Conservation (phyloP, 1,140 invertebrate genomes). For the Ceratina calcarata region DNA sequence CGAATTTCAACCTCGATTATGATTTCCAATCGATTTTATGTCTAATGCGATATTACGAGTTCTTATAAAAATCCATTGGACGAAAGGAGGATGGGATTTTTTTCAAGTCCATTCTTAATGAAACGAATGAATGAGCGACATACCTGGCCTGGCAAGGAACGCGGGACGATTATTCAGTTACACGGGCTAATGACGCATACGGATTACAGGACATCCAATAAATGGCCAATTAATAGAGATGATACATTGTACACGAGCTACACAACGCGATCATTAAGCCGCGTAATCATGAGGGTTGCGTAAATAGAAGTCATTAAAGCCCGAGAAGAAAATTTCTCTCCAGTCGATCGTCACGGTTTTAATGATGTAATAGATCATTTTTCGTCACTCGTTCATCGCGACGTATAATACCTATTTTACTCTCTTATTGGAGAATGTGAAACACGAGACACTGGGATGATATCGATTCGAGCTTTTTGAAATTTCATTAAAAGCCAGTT, state of each 20-base stretch:
- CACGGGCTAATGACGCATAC: neutral
- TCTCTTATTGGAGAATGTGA: too few species aligned
- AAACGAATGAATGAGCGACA: neutral
- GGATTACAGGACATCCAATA: neutral
- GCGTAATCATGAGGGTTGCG: constrained; percentile 13
- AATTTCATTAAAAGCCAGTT: constrained; percentile 23
- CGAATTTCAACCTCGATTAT: too few species aligned
- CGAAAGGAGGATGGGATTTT: too few species aligned
- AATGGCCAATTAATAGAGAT: constrained; percentile 29
- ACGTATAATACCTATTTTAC: too few species aligned
- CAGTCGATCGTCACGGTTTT: neutral
- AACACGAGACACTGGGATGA: neutral
- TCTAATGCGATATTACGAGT: too few species aligned
- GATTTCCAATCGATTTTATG: too few species aligned
- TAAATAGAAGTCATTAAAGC: constrained; percentile 18
- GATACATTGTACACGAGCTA: neutral
- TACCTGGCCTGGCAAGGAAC: neutral
- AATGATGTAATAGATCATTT: neutral
- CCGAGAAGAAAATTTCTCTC: neutral
- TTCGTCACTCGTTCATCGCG: too few species aligned
- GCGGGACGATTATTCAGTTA: constrained; percentile 9
- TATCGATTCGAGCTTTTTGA: neutral
- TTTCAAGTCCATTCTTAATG: too few species aligned
- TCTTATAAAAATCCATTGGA: too few species aligned
- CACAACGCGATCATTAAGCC: neutral